phyloP scores from a whole-genome alignment of 2,113 vertebrate species.

The Trogon surrucura region DNA sequence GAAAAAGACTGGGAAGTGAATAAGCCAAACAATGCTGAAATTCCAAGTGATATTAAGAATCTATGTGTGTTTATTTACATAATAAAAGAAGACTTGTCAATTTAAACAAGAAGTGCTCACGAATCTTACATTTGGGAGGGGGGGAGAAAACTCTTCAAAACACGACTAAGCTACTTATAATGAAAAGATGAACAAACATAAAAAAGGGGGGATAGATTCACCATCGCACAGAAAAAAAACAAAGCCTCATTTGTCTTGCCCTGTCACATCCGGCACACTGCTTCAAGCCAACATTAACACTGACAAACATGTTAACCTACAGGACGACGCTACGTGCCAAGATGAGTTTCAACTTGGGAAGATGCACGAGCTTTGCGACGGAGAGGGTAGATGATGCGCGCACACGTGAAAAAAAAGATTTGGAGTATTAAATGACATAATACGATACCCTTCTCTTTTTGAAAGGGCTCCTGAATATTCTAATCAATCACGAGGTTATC shows the following conservation, averaged over 20 bases:
- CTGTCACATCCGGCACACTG: constrained; percentile 12
- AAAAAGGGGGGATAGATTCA: constrained; percentile 37
- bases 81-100: constrained; percentile 68
- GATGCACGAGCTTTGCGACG: not conserved
- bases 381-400: not conserved
- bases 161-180: constrained; percentile 68
- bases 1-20: constrained; percentile 72
- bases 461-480: not conserved
- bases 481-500: not conserved
- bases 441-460: not conserved
- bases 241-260: constrained; percentile 58
- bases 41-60: constrained; percentile 73
- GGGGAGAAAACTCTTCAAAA: constrained; percentile 46
- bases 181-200: constrained; percentile 56
- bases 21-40: constrained; percentile 74
- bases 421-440: not conserved
- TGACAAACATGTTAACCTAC: constrained; percentile 28
- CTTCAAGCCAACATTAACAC: constrained; percentile 50
- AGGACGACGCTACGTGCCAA: not conserved
- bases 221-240: constrained; percentile 40
- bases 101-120: constrained; percentile 58
- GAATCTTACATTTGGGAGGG: constrained; percentile 4
- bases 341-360: not conserved
- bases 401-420: not conserved
- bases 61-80: constrained; percentile 72